A percentile compares a stretch with the other conserved stretches of the same genome.
Evolutionary conservation across 2,888 invertebrate species (phyloP).

Genomic region (Cordylochernes scorpioides): DNA sequence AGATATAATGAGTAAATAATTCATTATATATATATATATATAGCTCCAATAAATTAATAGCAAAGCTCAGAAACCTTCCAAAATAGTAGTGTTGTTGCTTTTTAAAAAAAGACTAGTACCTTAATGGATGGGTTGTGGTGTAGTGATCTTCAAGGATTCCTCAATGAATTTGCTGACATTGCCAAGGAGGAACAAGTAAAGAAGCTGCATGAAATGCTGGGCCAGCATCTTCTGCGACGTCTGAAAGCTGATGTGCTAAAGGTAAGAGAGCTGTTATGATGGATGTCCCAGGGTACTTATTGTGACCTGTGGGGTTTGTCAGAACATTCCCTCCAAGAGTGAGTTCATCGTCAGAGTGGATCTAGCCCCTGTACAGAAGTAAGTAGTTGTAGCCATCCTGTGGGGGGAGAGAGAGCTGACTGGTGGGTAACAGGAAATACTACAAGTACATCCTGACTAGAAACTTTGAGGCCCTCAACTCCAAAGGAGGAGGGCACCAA

Average conservation of each 20-base stretch:
- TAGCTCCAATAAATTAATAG: too few relatives aligned
- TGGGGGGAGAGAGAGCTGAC: background rate
- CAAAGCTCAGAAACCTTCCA: too few relatives aligned
- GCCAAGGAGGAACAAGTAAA: conserved; percentile 98
- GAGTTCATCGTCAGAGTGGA: conserved; percentile 98
- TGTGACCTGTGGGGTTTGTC: conserved; percentile 13
- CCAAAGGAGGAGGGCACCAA: conserved; percentile 71
- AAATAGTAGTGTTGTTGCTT: too few relatives aligned
- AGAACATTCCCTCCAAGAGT: conserved; percentile 94
- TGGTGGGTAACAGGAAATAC: conserved; percentile 38
- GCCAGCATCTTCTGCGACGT: conserved; percentile 92
- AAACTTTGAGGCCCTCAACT: conserved; percentile 90
- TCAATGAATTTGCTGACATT: conserved; percentile 93
- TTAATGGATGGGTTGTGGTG: too few relatives aligned
- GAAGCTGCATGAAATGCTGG: conserved; percentile 86
- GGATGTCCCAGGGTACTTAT: background rate
- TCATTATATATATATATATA: too few relatives aligned
- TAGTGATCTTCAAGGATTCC: conserved; percentile 63
- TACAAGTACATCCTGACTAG: conserved; percentile 95
- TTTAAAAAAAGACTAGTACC: too few relatives aligned
- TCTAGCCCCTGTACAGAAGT: conserved; percentile 84
- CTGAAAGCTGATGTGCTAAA: conserved; percentile 93
- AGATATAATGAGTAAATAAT: too few relatives aligned
- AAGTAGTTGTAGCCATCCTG: conserved; percentile 14
- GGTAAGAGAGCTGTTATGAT: conserved; percentile 20